Evolutionary conservation across 2,888 invertebrate species (phyloP).

Genomic region (Conistra vaccinii): DNA sequence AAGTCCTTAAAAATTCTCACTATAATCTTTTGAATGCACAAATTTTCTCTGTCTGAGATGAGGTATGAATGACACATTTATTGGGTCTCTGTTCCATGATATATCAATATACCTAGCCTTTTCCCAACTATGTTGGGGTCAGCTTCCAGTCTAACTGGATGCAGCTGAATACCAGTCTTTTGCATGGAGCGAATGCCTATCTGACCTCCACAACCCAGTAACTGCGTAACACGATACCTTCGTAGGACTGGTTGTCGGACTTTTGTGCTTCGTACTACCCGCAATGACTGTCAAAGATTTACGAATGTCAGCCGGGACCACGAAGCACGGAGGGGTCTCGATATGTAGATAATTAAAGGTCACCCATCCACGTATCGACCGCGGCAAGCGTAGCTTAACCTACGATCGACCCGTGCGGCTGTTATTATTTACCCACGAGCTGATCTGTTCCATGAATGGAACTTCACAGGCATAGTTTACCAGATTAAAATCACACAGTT

Average conservation of each 20-base stretch:
- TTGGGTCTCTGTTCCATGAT: not conserved
- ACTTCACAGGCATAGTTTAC: not conserved
- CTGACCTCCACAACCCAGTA: not conserved
- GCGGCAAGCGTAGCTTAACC: not conserved
- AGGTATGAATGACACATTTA: not conserved
- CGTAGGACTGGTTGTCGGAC: not conserved
- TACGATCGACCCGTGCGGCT: not conserved
- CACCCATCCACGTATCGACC: not conserved
- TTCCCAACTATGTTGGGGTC: not conserved
- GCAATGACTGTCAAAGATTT: too few species aligned
- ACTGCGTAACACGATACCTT: not conserved
- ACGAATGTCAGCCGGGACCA: not conserved
- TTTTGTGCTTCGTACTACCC: not conserved
- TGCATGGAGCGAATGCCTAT: not conserved
- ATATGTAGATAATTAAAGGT: not conserved
- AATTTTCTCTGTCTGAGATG: not conserved
- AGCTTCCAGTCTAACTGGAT: not conserved
- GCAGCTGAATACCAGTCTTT: not conserved
- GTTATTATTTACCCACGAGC: not conserved
- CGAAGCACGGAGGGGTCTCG: too few species aligned
- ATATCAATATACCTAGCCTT: not conserved
- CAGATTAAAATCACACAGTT: slow-evolving; percentile 28
- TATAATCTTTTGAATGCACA: not conserved
- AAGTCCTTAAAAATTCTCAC: not conserved
- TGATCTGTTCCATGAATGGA: not conserved